Evolutionary conservation across 2,888 invertebrate genomes (phyloP), one percentile per base, ranked within the genome.

Genomic region (Dryomyza anilis): DNA sequence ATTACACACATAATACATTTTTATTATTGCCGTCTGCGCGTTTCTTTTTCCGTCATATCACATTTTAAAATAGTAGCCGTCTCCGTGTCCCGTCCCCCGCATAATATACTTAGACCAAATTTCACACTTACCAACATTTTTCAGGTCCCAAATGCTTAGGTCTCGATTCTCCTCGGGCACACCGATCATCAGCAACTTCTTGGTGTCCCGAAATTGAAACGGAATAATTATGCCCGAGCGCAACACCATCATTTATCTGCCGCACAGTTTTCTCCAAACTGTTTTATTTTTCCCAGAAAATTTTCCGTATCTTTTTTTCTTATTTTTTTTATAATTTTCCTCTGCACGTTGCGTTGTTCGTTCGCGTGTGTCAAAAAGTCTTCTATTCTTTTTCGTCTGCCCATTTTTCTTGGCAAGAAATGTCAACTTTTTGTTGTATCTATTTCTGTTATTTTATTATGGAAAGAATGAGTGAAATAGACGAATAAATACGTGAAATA

Each of bases 111-210:
- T n/a, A n/a, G n/a, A n/a, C n/a, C n/a, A n/a, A n/a, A n/a, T n/a
- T n/a, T n/a, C n/a, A n/a, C n/a, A 71, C 79, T 75, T 73, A 79
- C 79, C 79, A 73, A 79, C 78, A 75, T 77, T 78, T 75, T 76
- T 78, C 21, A 81, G 72, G 71, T 81, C 81, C 75, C 74, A 76
- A 70, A 80, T 76, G 67, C 76, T 80, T 16, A 77, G 69, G 68
- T 76, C 74, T n/a, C 76, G 70, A 69, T 76, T 74, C 55, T 78
- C 76, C 66, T 78, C 76, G 59, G 76, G 73, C 23, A 76, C 76
- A 52, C 76, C 76, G 67, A 81, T 76, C 75, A 76, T 78, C 25
- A 81, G 70, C 57, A 81, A 71, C 67, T 81, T 81, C 64, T 81
- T 81, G 19, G 72, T 75, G 70, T 78, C 78, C 64, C 80, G 77